Conservation (phyloP, 1,140 invertebrate species). For the Berghia stephanieae region DNA sequence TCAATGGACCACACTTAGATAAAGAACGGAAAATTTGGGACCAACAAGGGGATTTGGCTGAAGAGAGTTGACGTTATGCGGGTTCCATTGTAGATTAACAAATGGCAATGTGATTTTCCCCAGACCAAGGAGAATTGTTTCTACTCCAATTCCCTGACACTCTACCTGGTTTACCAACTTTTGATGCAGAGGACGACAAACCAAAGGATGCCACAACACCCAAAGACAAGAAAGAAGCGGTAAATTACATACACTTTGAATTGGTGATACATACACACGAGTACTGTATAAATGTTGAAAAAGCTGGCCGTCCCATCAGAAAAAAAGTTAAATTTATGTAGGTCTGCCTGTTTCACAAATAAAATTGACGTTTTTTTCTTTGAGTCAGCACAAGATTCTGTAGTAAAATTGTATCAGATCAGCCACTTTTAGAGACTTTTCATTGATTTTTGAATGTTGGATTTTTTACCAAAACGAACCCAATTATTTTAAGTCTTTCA, state of each 20-base stretch:
- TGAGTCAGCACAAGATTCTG: no score
- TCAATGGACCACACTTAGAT: neutral
- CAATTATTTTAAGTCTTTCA: no score
- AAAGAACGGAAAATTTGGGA: neutral
- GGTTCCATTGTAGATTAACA: neutral
- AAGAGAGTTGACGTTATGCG: neutral
- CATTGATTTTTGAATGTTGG: no score
- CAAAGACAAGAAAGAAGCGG: conserved; percentile 19
- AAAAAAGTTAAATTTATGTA: conserved; percentile 1
- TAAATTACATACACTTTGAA: no score
- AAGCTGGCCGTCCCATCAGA: conserved; percentile 5
- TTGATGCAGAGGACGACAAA: conserved; percentile 24
- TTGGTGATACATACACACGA: no score
- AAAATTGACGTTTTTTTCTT: neutral
- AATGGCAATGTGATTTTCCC: neutral
- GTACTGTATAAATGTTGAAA: no score
- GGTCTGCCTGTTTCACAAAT: neutral
- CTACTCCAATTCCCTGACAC: conserved; percentile 58
- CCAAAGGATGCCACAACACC: neutral
- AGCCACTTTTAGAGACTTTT: no score
- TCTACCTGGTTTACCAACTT: conserved; percentile 49
- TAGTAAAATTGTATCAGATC: no score
- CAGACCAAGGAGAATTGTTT: conserved; percentile 48
- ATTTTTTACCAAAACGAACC: no score
- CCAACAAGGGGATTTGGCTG: neutral